These are phyloP conservation scores for Odocoileus hemionus DNA, from an alignment of 2,113 vertebrate species.

Conservation along the genomic window DNA sequence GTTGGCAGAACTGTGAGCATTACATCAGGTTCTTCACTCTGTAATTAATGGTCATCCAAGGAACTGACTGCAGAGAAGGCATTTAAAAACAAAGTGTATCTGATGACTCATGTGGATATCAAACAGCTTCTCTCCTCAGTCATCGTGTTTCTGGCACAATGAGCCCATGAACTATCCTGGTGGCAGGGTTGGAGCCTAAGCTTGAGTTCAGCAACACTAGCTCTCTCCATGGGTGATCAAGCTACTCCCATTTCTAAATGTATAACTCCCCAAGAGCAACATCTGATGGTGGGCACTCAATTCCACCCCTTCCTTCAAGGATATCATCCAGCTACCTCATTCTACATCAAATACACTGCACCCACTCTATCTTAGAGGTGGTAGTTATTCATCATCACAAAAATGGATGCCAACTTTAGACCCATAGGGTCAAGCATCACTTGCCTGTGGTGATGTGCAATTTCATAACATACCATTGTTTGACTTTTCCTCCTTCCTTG, in stretches of 20 bases:
- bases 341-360: not conserved
- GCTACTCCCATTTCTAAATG: not conserved
- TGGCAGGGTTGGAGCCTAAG: not conserved
- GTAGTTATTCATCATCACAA: not conserved
- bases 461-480: not conserved
- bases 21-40: not conserved
- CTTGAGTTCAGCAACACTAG: not conserved
- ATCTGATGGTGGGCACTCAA: not conserved
- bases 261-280: not conserved
- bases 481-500: not conserved
- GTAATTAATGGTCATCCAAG: not conserved
- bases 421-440: not conserved
- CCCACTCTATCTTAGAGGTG: not conserved
- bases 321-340: not conserved
- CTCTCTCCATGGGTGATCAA: not conserved
- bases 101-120: not conserved
- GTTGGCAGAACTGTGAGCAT: not conserved
- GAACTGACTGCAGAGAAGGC: not conserved
- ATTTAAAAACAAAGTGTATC: not conserved
- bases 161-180: not conserved
- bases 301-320: not conserved
- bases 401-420: not conserved
- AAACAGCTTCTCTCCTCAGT: not conserved
- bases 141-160: not conserved
- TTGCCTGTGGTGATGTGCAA: not conserved